phyloP scores from a whole-genome alignment of 2,888 invertebrate species.

The Pyrrhosoma nymphula region DNA sequence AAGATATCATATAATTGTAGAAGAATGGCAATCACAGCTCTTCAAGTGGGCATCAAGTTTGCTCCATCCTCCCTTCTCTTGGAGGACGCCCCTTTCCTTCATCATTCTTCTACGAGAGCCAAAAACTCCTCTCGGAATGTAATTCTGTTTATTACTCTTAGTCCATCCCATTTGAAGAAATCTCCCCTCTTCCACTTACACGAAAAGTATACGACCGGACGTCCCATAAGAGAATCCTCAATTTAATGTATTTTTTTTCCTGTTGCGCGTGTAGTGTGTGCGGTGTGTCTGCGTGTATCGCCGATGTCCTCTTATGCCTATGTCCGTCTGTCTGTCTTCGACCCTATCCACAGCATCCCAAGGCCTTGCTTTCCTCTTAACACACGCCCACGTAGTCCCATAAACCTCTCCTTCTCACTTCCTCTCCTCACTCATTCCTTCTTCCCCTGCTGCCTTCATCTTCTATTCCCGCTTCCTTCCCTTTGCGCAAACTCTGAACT shows the following conservation, averaged over 20 bases:
- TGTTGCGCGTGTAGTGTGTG: neutral
- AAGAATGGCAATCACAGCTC: neutral
- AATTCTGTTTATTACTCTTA: constrained; percentile 10
- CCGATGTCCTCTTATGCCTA: neutral
- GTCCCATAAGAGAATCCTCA: neutral
- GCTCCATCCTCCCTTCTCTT: neutral
- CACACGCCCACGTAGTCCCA: constrained; percentile 23
- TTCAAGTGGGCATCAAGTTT: neutral
- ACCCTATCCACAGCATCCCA: neutral
- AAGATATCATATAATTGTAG: neutral
- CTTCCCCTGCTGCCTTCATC: neutral
- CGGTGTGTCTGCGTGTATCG: neutral
- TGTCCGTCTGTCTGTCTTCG: neutral
- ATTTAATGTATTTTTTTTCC: neutral
- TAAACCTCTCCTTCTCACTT: neutral
- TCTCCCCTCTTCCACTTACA: neutral
- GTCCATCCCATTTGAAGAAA: neutral
- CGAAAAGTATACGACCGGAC: neutral
- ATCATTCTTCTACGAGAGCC: neutral
- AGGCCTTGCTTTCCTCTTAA: neutral
- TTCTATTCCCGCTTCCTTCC: neutral
- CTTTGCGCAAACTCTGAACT: neutral
- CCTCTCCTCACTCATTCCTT: neutral
- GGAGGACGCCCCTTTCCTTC: neutral
- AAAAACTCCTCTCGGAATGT: neutral